Evolutionary conservation across 2,113 vertebrate species (phyloP), one percentile per base, ranked within the genome.

Genomic region (Agelaius tricolor): DNA sequence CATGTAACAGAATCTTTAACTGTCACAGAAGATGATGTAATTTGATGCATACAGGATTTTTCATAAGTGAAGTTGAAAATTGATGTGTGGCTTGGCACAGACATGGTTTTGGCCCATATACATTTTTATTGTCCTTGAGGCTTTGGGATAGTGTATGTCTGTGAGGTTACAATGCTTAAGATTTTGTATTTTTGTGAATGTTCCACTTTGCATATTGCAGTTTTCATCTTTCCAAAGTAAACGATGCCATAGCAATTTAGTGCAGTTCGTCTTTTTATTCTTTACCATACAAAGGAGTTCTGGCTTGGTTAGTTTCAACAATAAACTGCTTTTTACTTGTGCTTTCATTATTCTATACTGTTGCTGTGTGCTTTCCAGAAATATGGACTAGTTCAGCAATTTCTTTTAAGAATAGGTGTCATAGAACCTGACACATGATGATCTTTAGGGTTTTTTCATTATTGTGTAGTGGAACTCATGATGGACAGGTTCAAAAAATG

Each of bases 321-420:
- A 65, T 67, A 85, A 93, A 62, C 62, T 54, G 78, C 77, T 94
- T 94, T 97, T 94, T 92, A 94, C 87, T 93, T 94, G 82, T 69
- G 66, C 47, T 95, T 97, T 95, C 82, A 44, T 95, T 97, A 94
- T 96, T 68, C 84, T 94, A 39, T 95, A 78, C 62, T 79, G 74
- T 33, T 52, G 31, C 58, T 90, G 86, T 67, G 79, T 81, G 54
- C 88, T 87, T 95, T 97, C 97, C 83, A 97, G 89, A 97, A 96
- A 97, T 96, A 94, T 94, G 96, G 95, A 96, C 91, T 83, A 84
- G 81, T 89, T 97, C 95, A 96, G 95, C 96, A 95, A 85, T 96
- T 97, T 94, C 75, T 73, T 97, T 97, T 51, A 95, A 94, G 89
- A 77, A 94, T 30, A 92, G 88, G 30, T 95, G 81, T 66, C 80